A percentile compares a stretch with the other conserved stretches of the same genome.
These are phyloP conservation scores for Daktulosphaira vitifoliae DNA, from an alignment of 1,140 invertebrate genomes.

Conservation along the genomic window DNA sequence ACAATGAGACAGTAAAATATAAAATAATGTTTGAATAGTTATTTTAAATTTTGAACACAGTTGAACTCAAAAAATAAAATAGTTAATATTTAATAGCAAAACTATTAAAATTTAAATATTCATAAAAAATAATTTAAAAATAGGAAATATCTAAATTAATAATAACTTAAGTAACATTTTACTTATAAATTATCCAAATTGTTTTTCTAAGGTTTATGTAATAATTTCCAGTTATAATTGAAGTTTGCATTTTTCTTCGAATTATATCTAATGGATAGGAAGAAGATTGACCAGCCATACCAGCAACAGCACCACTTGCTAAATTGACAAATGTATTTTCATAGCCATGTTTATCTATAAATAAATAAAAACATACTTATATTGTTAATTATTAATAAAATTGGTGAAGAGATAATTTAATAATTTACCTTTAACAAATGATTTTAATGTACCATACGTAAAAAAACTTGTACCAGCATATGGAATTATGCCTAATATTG, in stretches of 20 bases:
- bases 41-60: too few species aligned
- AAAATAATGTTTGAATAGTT: too few species aligned
- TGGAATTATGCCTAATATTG: conserved; percentile 87
- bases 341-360: conserved; percentile 41
- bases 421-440: conserved; percentile 61
- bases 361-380: conserved; percentile 19
- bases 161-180: too few species aligned
- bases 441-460: conserved; percentile 91
- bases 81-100: too few species aligned
- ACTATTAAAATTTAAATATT: too few species aligned
- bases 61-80: too few species aligned
- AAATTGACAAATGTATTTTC: conserved; percentile 56
- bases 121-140: too few species aligned
- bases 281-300: conserved; percentile 85
- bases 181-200: conserved; percentile 55
- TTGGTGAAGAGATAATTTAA: not conserved
- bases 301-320: conserved; percentile 81
- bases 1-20: too few species aligned
- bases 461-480: conserved; percentile 97
- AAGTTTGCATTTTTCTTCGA: conserved; percentile 75
- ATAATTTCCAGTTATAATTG: conserved; percentile 50
- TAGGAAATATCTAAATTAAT: too few species aligned
- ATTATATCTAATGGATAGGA: conserved; percentile 94
- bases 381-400: not conserved
- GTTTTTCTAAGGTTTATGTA: conserved; percentile 56